These are phyloP conservation scores for Ataeniobius toweri DNA, from an alignment of 2,797 vertebrate genomes.

Conservation along the genomic window DNA sequence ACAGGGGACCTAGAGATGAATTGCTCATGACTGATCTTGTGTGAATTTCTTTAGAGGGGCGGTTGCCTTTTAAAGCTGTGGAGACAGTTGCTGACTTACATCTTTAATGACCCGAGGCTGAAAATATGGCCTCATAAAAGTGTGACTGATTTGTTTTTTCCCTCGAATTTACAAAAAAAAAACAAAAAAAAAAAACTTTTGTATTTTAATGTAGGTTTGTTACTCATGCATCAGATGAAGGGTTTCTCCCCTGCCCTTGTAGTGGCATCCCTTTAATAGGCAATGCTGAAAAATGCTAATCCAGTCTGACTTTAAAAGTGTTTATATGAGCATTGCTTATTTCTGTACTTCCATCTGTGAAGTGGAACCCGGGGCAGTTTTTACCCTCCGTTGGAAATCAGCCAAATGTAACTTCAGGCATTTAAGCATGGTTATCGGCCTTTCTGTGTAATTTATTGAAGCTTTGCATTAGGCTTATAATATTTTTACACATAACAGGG, in stretches of 20 bases:
- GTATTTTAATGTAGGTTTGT: constrained; percentile 34
- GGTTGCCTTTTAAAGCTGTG: constrained; percentile 23
- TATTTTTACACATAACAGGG: neutral
- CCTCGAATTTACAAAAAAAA: constrained; percentile 23
- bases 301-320: constrained; percentile 18
- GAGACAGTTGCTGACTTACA: constrained; percentile 39
- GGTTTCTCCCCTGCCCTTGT: constrained; percentile 8
- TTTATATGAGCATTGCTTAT: constrained; percentile 2
- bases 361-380: neutral
- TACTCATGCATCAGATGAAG: constrained; percentile 50
- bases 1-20: constrained; percentile 32
- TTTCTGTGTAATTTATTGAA: constrained; percentile 5
- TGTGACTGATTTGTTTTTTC: constrained; percentile 9
- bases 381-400: neutral
- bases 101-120: constrained; percentile 41
- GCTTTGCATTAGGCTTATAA: neutral
- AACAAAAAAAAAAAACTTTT: constrained; percentile 11
- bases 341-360: constrained; percentile 3
- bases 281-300: constrained; percentile 32
- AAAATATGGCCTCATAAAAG: constrained; percentile 41
- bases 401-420: neutral
- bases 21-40: constrained; percentile 30
- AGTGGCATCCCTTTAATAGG: constrained; percentile 32
- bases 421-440: neutral
- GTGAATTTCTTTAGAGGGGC: constrained; percentile 40